Conservation (phyloP, 2,888 invertebrate species). For the Drosophila nr. perissopoda region DNA sequence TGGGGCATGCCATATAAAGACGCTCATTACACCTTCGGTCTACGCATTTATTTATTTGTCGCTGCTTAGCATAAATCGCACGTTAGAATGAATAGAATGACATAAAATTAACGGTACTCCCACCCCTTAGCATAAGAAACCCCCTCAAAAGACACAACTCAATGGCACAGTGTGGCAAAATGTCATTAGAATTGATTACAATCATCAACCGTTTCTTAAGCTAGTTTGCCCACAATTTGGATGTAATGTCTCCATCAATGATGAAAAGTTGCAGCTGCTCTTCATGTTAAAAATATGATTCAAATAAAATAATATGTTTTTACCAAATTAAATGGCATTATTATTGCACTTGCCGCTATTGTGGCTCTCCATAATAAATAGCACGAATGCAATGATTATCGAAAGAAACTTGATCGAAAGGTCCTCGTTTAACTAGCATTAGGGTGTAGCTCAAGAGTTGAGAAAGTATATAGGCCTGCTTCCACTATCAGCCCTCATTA, state of each 20-base stretch:
- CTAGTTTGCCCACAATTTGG: background rate
- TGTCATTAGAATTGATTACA: background rate
- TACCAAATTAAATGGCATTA: too few species aligned
- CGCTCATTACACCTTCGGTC: constrained; percentile 65
- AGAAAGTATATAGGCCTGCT: background rate
- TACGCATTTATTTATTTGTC: constrained; percentile 73
- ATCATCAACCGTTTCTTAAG: background rate
- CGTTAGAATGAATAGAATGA: constrained; percentile 72
- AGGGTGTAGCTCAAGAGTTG: too few species aligned
- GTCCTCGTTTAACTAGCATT: too few species aligned
- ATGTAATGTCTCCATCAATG: background rate
- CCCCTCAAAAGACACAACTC: constrained; percentile 35
- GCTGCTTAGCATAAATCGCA: constrained; percentile 78
- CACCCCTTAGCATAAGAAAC: constrained; percentile 23
- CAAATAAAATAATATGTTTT: too few species aligned
- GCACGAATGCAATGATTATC: too few species aligned
- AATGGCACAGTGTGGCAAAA: constrained; percentile 48
- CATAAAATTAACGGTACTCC: constrained; percentile 75
- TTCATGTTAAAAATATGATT: background rate
- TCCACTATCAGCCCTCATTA: background rate
- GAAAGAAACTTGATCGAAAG: too few species aligned
- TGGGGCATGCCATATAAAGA: constrained; percentile 50
- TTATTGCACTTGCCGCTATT: too few species aligned
- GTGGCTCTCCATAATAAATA: too few species aligned
- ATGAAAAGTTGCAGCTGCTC: background rate